Evolutionary conservation across 2,797 vertebrate genomes (phyloP).

Genomic region (Neopelma chrysocephalum): DNA sequence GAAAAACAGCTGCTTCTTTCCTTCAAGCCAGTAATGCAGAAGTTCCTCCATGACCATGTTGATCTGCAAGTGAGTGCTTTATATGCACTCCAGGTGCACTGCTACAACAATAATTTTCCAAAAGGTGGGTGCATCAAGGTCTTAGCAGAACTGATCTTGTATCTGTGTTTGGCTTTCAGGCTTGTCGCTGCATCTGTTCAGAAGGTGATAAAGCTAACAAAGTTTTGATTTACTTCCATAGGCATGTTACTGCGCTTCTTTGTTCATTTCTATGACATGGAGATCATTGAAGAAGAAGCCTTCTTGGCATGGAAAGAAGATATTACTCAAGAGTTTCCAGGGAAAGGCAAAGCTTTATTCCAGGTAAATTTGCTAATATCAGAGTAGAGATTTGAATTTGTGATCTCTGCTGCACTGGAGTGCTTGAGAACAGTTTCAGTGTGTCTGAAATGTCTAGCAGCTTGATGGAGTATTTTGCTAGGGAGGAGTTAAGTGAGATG

Average conservation of each 20-base stretch:
- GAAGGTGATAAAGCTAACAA: background rate
- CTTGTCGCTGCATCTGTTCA: rapidly evolving
- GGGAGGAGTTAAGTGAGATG: background rate
- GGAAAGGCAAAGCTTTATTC: conserved; percentile 99
- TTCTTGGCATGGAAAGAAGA: conserved; percentile 99
- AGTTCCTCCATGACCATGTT: conserved; percentile 98
- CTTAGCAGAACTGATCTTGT: rapidly evolving
- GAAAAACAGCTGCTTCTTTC: conserved; percentile 94
- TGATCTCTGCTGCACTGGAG: background rate
- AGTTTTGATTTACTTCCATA: background rate
- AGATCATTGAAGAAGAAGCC: conserved; percentile 99
- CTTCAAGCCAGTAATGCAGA: conserved; percentile 99
- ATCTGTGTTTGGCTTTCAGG: background rate
- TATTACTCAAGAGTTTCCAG: conserved; percentile 98
- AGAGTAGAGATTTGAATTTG: too few species aligned
- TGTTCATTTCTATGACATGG: conserved; percentile 99
- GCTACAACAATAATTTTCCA: conserved; percentile 90
- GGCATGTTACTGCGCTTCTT: conserved; percentile 99
- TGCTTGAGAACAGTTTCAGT: rapidly evolving
- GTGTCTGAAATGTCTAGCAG: background rate
- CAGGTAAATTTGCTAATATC: conserved; percentile 79
- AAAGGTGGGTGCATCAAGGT: conserved; percentile 81
- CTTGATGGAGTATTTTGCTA: rapidly evolving
- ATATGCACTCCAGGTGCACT: conserved; percentile 98
- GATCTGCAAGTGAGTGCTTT: conserved; percentile 97